phyloP scores from a whole-genome alignment of 2,113 vertebrate genomes.

The Bujurquina vittata region DNA sequence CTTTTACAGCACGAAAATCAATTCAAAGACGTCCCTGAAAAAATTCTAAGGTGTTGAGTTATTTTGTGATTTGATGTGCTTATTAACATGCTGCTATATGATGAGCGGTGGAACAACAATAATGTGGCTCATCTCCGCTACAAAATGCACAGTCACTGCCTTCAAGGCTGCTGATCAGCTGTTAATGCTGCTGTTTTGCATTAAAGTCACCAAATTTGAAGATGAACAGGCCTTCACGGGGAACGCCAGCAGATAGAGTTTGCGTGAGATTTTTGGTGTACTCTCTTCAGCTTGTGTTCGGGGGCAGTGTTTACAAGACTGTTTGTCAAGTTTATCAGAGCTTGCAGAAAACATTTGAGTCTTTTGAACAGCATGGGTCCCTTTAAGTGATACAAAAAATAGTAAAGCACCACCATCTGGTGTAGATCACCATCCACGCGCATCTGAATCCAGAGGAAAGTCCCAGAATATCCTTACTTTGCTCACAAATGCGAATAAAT shows the following conservation, averaged over 20 bases:
- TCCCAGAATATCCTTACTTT: background rate
- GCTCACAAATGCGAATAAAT: slow-evolving; percentile 8
- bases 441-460: slow-evolving; percentile 26
- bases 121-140: background rate
- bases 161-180: too few species aligned
- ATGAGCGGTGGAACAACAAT: background rate
- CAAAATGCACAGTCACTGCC: background rate
- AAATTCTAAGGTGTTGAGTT: background rate
- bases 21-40: background rate
- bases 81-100: background rate
- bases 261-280: background rate
- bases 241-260: background rate
- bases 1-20: background rate
- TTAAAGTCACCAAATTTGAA: background rate
- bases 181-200: background rate
- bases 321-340: background rate
- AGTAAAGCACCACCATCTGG: slow-evolving; percentile 59
- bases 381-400: slow-evolving; percentile 20
- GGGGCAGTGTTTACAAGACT: background rate
- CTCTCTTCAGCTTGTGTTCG: background rate
- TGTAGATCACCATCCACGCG: slow-evolving; percentile 23
- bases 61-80: background rate
- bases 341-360: slow-evolving; percentile 29
- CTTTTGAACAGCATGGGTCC: slow-evolving; percentile 7
- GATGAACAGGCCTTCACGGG: background rate